These are phyloP conservation scores for Tipula vernalis DNA, from an alignment of 2,888 invertebrate species.

Conservation along the genomic window DNA sequence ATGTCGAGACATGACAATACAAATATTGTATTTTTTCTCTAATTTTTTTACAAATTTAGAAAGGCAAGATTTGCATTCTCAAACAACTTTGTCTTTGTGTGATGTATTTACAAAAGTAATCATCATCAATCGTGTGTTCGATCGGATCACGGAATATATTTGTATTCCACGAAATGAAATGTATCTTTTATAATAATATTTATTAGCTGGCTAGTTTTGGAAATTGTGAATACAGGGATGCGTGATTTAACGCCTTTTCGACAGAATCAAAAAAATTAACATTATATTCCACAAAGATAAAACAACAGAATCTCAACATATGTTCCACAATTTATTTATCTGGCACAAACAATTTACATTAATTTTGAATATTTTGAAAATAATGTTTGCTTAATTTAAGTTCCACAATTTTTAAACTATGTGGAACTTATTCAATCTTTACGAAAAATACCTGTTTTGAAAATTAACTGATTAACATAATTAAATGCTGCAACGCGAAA, in stretches of 20 bases:
- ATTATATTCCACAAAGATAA: no score
- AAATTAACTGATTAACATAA: not conserved
- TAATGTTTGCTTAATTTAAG: not conserved
- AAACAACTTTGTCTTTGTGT: not conserved
- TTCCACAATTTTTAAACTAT: not conserved
- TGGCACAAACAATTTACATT: no score
- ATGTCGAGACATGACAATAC: not conserved
- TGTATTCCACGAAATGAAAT: not conserved
- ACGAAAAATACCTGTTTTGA: not conserved
- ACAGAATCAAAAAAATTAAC: no score
- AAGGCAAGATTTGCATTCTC: not conserved
- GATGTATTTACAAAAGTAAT: not conserved
- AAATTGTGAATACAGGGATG: no score
- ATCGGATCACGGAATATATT: not conserved
- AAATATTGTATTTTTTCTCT: not conserved
- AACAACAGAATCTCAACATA: no score
- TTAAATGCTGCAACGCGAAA: not conserved
- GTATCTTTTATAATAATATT: not conserved
- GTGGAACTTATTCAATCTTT: not conserved
- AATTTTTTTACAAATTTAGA: not conserved
- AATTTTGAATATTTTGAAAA: no score
- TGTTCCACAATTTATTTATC: no score
- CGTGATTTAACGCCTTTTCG: no score
- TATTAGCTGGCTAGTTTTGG: not conserved
- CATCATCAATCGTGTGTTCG: not conserved